phyloP scores from a whole-genome alignment of 2,797 vertebrate species.

The Notolepis coatsorum region DNA sequence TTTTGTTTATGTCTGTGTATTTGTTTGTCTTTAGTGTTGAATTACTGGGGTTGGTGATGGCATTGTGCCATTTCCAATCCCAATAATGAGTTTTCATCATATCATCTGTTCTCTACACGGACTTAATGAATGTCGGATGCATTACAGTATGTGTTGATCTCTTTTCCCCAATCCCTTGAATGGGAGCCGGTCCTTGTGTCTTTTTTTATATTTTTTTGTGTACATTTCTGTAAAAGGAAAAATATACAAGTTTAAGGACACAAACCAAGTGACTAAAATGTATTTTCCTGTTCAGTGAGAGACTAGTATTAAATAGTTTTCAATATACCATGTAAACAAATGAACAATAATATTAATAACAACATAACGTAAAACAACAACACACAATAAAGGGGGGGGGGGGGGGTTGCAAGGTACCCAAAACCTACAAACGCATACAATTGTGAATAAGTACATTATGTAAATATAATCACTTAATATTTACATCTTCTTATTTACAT shows the following conservation, averaged over 20 bases:
- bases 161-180: neutral
- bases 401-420: too few relatives aligned
- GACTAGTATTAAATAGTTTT: neutral
- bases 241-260: too few relatives aligned
- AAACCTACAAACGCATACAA: too few relatives aligned
- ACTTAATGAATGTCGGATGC: neutral
- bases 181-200: neutral
- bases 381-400: too few relatives aligned
- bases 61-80: neutral
- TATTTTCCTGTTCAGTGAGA: neutral
- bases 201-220: neutral
- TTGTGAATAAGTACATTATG: too few relatives aligned
- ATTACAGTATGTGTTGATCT: neutral
- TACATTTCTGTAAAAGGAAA: constrained; percentile 3
- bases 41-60: constrained; percentile 3
- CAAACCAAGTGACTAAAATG: too few relatives aligned
- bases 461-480: too few relatives aligned
- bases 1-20: neutral
- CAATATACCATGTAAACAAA: neutral
- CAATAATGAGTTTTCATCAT: neutral
- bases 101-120: neutral
- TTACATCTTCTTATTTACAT: too few relatives aligned
- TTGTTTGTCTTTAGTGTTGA: neutral
- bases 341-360: too few relatives aligned
- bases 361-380: too few relatives aligned